A percentile compares a stretch with the other conserved stretches of the same genome.
phyloP scores from a whole-genome alignment of 2,797 vertebrate species.

The Lepilemur septentrionalis region DNA sequence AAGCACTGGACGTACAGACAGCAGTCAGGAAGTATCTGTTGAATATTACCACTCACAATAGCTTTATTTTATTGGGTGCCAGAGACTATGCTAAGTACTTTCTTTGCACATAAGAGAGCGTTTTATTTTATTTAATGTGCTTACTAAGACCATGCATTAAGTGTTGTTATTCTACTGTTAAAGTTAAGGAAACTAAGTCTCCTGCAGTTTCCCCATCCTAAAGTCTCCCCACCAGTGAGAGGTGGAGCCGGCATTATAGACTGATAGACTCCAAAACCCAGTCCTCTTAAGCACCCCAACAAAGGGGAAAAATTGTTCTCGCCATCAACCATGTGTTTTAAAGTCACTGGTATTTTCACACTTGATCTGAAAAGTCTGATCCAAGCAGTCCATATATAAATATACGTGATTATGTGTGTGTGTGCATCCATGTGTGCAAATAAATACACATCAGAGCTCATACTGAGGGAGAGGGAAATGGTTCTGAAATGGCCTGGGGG shows the following conservation, averaged over 20 bases:
- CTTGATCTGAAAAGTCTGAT: neutral
- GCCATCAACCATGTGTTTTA: neutral
- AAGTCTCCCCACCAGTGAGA: neutral
- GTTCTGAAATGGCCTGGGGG: neutral
- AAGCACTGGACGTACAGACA: neutral
- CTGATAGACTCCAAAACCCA: neutral
- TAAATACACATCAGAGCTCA: neutral
- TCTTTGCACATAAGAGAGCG: neutral
- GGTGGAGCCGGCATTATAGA: neutral
- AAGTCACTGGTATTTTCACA: neutral
- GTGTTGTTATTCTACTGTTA: neutral
- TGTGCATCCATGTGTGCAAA: neutral
- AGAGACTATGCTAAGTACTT: neutral
- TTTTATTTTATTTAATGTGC: neutral
- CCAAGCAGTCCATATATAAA: neutral
- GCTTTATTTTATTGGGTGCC: neutral
- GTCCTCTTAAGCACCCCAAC: neutral
- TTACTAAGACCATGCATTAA: neutral
- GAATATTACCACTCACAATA: neutral
- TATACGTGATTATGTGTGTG: neutral
- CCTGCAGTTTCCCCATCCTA: neutral
- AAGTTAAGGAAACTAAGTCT: neutral
- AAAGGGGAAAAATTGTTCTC: neutral
- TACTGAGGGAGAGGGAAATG: neutral
- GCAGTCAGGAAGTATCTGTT: neutral